These are phyloP conservation scores for Macropus fuliginosus DNA, from an alignment of 2,797 vertebrate species.

Conservation along the genomic window DNA sequence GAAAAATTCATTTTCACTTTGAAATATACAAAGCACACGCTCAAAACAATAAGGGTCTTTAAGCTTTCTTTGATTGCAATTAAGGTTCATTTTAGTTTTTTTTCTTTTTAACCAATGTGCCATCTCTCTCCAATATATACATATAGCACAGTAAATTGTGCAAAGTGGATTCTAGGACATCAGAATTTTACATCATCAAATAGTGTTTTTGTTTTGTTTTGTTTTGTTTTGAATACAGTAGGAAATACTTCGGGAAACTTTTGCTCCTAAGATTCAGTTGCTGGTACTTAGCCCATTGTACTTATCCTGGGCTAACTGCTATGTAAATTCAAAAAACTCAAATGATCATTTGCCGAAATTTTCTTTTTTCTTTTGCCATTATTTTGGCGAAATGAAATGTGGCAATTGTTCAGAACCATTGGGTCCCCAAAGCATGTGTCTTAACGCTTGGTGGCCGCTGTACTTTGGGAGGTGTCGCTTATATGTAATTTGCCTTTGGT, in stretches of 20 bases:
- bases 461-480: slow-evolving; percentile 3
- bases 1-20: slow-evolving; percentile 2
- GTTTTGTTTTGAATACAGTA: slow-evolving; percentile 58
- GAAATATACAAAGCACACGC: slow-evolving; percentile 57
- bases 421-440: background rate
- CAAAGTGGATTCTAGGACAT: slow-evolving; percentile 46
- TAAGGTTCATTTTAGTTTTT: slow-evolving; percentile 88
- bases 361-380: slow-evolving; percentile 57
- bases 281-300: slow-evolving; percentile 23
- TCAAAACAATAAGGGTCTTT: slow-evolving; percentile 79
- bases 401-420: background rate
- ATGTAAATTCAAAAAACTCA: background rate
- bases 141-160: slow-evolving; percentile 70
- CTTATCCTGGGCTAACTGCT: slow-evolving; percentile 1
- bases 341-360: background rate
- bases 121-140: slow-evolving; percentile 83
- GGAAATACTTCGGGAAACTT: slow-evolving; percentile 61
- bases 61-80: slow-evolving; percentile 87
- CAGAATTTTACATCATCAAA: slow-evolving; percentile 67
- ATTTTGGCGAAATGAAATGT: background rate
- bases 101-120: slow-evolving; percentile 86
- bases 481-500: background rate
- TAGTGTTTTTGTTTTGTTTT: slow-evolving; percentile 34
- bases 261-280: slow-evolving; percentile 49
- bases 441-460: background rate